These are phyloP conservation scores for Spondyliosoma cantharus DNA, from an alignment of 2,797 vertebrate genomes.

Conservation along the genomic window DNA sequence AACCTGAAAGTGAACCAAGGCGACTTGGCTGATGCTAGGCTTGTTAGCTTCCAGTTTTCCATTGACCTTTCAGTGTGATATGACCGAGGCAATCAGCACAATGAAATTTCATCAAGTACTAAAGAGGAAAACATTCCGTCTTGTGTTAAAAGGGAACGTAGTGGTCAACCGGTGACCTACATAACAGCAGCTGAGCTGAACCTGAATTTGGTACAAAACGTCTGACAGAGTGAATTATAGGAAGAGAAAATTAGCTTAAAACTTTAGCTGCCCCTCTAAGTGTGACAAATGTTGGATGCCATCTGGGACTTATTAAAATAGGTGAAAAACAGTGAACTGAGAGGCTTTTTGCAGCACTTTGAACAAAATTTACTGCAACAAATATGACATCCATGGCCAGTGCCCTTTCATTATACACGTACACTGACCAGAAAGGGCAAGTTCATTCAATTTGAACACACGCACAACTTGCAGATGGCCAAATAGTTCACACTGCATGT, in stretches of 20 bases:
- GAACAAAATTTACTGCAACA: constrained; percentile 38
- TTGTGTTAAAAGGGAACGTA: constrained; percentile 46
- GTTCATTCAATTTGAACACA: constrained; percentile 15
- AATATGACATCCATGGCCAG: constrained; percentile 22
- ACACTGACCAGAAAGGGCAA: constrained; percentile 29
- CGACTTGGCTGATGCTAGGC: constrained; percentile 31
- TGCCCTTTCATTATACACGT: constrained; percentile 35
- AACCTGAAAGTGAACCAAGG: constrained; percentile 34
- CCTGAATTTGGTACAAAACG: background rate
- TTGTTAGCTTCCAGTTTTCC: constrained; percentile 55
- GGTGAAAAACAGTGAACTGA: constrained; percentile 15
- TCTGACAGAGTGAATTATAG: constrained; percentile 33
- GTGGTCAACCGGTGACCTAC: constrained; percentile 14
- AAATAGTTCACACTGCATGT: constrained; percentile 8
- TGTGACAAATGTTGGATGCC: constrained; percentile 24
- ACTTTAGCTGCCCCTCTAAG: constrained; percentile 15
- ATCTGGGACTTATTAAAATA: constrained; percentile 40
- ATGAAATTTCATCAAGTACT: constrained; percentile 27
- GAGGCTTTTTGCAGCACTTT: constrained; percentile 28
- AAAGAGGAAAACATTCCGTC: constrained; percentile 47
- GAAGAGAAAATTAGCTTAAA: constrained; percentile 18
- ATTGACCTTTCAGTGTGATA: constrained; percentile 48
- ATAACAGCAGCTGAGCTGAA: background rate
- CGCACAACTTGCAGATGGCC: constrained; percentile 12
- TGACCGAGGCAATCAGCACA: constrained; percentile 44